phyloP scores from a whole-genome alignment of 2,888 invertebrate genomes.

The Melinaea menophilus region DNA sequence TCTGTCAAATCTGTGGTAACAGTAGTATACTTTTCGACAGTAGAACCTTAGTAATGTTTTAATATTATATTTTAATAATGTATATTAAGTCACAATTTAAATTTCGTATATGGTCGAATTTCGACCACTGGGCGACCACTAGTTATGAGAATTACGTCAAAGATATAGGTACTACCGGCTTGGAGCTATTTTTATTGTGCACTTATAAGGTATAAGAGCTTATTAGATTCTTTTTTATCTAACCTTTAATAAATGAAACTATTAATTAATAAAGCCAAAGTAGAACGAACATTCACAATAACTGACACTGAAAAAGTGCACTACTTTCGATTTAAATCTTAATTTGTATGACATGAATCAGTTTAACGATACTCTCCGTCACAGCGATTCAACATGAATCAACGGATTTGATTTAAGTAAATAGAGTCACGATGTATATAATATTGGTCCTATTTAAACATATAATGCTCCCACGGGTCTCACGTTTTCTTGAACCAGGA shows the following conservation, averaged over 20 bases:
- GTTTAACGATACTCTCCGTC: constrained; percentile 23
- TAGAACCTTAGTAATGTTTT: too few species aligned
- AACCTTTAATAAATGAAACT: neutral
- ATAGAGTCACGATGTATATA: constrained; percentile 25
- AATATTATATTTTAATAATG: too few species aligned
- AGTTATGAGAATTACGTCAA: constrained; percentile 11
- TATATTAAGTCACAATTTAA: too few species aligned
- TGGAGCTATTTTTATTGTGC: neutral
- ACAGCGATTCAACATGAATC: neutral
- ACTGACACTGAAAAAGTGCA: neutral
- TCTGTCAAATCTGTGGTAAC: too few species aligned
- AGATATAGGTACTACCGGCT: neutral
- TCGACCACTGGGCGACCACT: too few species aligned
- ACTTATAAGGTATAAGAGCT: neutral
- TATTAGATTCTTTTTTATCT: neutral
- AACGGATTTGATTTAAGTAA: neutral
- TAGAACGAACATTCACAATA: neutral
- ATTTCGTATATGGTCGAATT: too few species aligned
- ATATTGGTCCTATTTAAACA: constrained; percentile 42
- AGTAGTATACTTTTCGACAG: too few species aligned
- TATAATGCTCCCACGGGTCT: constrained; percentile 46
- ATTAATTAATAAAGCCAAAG: constrained; percentile 1
- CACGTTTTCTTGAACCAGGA: constrained; percentile 55
- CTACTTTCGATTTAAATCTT: constrained; percentile 8
- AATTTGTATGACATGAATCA: constrained; percentile 20